Conservation (phyloP, 2,888 invertebrate genomes). For the Mimachlamys varia region DNA sequence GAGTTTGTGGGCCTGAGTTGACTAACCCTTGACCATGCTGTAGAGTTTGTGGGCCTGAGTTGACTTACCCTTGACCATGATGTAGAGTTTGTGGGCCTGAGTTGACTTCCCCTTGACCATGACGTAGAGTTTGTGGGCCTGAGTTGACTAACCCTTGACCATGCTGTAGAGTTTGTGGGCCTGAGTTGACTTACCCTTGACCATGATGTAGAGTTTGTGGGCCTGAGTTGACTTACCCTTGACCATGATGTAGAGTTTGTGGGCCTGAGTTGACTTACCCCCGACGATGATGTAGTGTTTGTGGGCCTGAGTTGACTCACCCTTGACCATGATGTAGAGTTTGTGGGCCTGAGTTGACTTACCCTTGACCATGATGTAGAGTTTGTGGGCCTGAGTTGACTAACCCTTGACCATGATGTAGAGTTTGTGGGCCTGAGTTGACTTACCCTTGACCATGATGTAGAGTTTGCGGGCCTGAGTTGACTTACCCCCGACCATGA, state of each 20-base stretch:
- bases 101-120: background rate
- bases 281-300: background rate
- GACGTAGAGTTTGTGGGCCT: background rate
- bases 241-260: slow-evolving; percentile 5
- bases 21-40: background rate
- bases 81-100: background rate
- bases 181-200: background rate
- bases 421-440: background rate
- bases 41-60: background rate
- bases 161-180: background rate
- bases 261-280: background rate
- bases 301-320: background rate
- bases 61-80: slow-evolving; percentile 2
- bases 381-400: background rate
- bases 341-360: background rate
- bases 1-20: background rate
- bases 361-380: slow-evolving; percentile 15
- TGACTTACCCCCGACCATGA: slow-evolving; percentile 2
- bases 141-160: background rate
- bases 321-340: slow-evolving; percentile 7
- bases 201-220: background rate
- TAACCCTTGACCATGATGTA: slow-evolving; percentile 4
- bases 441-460: slow-evolving; percentile 8
- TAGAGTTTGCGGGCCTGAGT: background rate
- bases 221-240: background rate